Evolutionary conservation across 2,797 vertebrate species (phyloP).

Genomic region (Setipinna tenuifilis): DNA sequence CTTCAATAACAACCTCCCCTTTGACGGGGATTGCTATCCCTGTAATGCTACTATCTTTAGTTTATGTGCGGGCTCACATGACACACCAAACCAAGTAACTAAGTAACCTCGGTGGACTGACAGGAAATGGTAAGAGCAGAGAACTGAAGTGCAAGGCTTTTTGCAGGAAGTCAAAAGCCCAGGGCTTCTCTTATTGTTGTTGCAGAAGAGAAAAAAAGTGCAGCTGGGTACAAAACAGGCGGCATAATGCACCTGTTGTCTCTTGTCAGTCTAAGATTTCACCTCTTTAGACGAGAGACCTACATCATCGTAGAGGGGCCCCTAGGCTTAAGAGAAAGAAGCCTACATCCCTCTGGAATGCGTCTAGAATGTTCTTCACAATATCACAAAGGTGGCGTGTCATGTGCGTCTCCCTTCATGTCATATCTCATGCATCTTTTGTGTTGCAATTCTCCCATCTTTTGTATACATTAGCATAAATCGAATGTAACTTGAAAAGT

Average conservation of each 20-base stretch:
- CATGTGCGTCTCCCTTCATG: not conserved
- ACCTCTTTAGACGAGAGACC: slow-evolving; percentile 32
- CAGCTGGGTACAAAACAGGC: slow-evolving; percentile 50
- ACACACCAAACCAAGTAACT: not conserved
- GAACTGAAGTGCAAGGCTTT: slow-evolving; percentile 20
- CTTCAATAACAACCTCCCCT: not conserved
- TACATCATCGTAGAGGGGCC: slow-evolving; percentile 31
- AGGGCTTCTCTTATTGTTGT: slow-evolving; percentile 31
- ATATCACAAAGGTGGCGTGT: not conserved
- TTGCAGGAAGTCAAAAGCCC: slow-evolving; percentile 22
- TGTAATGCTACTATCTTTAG: slow-evolving; percentile 25
- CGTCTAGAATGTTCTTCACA: slow-evolving; percentile 33
- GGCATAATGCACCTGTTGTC: slow-evolving; percentile 58
- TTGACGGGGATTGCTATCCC: not conserved
- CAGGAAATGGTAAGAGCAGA: slow-evolving; percentile 37
- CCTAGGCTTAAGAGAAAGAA: slow-evolving; percentile 29
- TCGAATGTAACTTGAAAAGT: not conserved
- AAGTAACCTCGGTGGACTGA: not conserved
- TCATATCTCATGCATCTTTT: not conserved
- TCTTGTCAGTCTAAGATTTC: slow-evolving; percentile 55
- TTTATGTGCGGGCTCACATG: slow-evolving; percentile 20
- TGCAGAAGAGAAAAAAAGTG: slow-evolving; percentile 31
- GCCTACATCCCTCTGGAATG: slow-evolving; percentile 53
- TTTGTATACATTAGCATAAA: slow-evolving; percentile 7
- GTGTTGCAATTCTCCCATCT: not conserved